Conservation (phyloP, 2,113 vertebrate genomes). For the Rhinoptilus africanus region DNA sequence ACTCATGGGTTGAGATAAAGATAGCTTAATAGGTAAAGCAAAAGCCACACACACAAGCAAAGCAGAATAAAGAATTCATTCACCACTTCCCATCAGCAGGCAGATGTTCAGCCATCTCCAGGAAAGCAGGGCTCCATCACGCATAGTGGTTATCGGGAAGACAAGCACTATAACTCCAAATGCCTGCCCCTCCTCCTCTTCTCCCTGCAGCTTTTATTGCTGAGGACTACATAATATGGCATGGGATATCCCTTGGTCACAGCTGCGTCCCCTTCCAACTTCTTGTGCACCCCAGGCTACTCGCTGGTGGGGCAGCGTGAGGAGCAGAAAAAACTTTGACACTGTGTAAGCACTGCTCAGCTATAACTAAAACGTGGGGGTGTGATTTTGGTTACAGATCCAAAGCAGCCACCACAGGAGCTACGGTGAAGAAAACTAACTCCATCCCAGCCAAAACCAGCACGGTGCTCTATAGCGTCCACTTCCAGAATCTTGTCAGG, state of each 20-base stretch:
- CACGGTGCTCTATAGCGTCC: background rate
- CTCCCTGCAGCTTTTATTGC: background rate
- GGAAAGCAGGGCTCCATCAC: background rate
- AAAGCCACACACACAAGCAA: accelerated
- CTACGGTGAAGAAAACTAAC: background rate
- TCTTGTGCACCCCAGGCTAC: background rate
- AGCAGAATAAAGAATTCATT: background rate
- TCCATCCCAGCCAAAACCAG: background rate
- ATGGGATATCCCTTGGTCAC: background rate
- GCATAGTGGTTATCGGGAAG: accelerated
- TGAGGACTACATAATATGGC: accelerated
- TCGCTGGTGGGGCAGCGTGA: background rate
- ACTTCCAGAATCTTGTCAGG: background rate
- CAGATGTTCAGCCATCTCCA: background rate
- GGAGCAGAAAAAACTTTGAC: background rate
- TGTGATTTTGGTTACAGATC: background rate
- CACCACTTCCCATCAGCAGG: accelerated
- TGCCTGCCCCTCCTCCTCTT: background rate
- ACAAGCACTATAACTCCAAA: accelerated
- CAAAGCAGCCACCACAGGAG: background rate
- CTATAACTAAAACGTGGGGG: too few relatives aligned
- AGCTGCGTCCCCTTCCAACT: background rate
- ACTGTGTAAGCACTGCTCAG: background rate
- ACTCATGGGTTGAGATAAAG: background rate
- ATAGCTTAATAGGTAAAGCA: background rate